A percentile compares a stretch with the other conserved stretches of the same genome.
These are phyloP conservation scores for Entelurus aequoreus DNA, from an alignment of 2,113 vertebrate genomes.

Conservation along the genomic window DNA sequence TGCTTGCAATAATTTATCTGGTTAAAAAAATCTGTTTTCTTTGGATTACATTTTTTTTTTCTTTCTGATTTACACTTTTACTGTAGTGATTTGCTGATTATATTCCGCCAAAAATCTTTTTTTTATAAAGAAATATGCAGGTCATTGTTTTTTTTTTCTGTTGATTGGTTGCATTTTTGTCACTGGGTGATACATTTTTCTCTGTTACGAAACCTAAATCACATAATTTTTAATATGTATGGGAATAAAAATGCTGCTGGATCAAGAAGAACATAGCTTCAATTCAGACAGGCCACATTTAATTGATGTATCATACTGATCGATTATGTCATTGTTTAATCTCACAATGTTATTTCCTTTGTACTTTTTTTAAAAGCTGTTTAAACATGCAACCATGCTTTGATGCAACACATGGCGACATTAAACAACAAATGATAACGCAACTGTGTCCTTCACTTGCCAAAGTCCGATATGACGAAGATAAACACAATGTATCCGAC, in stretches of 20 bases:
- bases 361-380: slow-evolving; percentile 53
- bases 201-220: slow-evolving; percentile 21
- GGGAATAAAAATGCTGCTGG: slow-evolving; percentile 18
- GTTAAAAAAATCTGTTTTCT: slow-evolving; percentile 5
- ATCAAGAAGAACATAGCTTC: slow-evolving; percentile 10
- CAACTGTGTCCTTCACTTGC: slow-evolving; percentile 11
- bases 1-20: slow-evolving; percentile 46
- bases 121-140: slow-evolving; percentile 53
- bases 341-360: slow-evolving; percentile 54
- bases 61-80: slow-evolving; percentile 12
- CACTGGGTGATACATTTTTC: slow-evolving; percentile 48
- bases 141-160: slow-evolving; percentile 36
- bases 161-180: slow-evolving; percentile 37
- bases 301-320: slow-evolving; percentile 51
- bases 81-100: slow-evolving; percentile 27
- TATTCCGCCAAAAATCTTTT: slow-evolving; percentile 43
- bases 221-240: background rate
- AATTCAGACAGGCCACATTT: slow-evolving; percentile 16
- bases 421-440: slow-evolving; percentile 38
- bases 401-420: slow-evolving; percentile 70
- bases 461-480: too few species aligned
- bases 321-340: slow-evolving; percentile 50
- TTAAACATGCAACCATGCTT: slow-evolving; percentile 65
- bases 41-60: slow-evolving; percentile 5
- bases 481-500: too few species aligned